These are phyloP conservation scores for Silvanus unidentatus DNA, from an alignment of 2,888 invertebrate species.

Conservation along the genomic window DNA sequence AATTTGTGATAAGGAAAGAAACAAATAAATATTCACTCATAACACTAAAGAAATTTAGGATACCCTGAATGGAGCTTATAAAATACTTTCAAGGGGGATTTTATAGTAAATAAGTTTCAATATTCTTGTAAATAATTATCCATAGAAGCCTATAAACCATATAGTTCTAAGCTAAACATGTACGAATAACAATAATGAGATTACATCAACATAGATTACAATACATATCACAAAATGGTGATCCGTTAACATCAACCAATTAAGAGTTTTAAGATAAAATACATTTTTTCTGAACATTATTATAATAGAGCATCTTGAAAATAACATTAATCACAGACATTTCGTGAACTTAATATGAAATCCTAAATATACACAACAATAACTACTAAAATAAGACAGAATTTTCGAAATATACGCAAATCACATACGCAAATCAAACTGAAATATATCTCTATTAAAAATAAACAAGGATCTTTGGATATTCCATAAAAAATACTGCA, in stretches of 20 bases:
- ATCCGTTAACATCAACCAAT: slow-evolving; percentile 26
- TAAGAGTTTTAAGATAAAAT: slow-evolving; percentile 20
- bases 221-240: slow-evolving; percentile 30
- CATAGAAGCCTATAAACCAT: slow-evolving; percentile 27
- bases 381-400: neutral
- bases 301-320: slow-evolving; percentile 23
- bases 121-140: slow-evolving; percentile 11
- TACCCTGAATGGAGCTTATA: slow-evolving; percentile 19
- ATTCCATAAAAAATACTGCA: no score
- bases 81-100: neutral
- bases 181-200: slow-evolving; percentile 33
- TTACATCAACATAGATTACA: slow-evolving; percentile 35
- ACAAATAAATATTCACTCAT: slow-evolving; percentile 14
- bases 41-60: slow-evolving; percentile 19
- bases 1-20: slow-evolving; percentile 5
- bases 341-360: slow-evolving; percentile 24
- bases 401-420: no score
- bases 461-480: no score
- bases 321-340: slow-evolving; percentile 31
- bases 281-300: slow-evolving; percentile 12
- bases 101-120: slow-evolving; percentile 13
- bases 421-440: no score
- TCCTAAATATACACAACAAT: slow-evolving; percentile 3
- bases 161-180: slow-evolving; percentile 31
- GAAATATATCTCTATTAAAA: no score